phyloP scores from a whole-genome alignment of 2,888 invertebrate species.

The Phaonia tiefii region DNA sequence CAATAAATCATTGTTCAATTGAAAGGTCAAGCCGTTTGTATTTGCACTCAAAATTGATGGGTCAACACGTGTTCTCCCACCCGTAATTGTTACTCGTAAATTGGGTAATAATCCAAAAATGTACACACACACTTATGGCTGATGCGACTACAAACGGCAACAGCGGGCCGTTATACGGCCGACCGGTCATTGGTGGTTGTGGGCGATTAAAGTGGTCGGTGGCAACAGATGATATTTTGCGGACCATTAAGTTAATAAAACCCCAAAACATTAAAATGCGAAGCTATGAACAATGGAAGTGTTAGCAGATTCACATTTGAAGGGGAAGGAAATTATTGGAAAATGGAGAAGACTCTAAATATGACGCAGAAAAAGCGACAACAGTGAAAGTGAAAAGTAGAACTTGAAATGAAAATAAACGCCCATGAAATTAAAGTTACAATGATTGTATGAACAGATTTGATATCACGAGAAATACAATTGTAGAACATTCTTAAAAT shows the following conservation, averaged over 20 bases:
- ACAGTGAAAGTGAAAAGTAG: neutral
- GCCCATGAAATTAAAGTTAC: too few relatives aligned
- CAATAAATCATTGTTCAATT: conserved; percentile 20
- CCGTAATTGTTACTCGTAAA: conserved; percentile 14
- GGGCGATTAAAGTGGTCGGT: neutral
- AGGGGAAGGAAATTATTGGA: neutral
- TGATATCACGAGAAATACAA: too few relatives aligned
- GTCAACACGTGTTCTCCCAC: conserved; percentile 12
- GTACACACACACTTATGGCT: neutral
- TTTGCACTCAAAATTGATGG: conserved; percentile 12
- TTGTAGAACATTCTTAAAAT: too few relatives aligned
- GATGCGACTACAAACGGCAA: too few relatives aligned
- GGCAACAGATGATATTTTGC: conserved; percentile 57
- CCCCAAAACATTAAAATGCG: conserved; percentile 64
- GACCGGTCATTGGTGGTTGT: neutral
- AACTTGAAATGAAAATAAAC: too few relatives aligned
- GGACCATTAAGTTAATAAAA: conserved; percentile 72
- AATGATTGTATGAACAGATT: too few relatives aligned
- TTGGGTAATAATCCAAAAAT: conserved; percentile 14
- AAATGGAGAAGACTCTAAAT: neutral
- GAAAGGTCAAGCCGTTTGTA: conserved; percentile 12
- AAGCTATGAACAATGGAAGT: too few relatives aligned
- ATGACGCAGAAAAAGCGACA: neutral
- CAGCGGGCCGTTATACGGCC: neutral
- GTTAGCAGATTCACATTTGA: too few relatives aligned